Evolutionary conservation across 1,140 invertebrate genomes (phyloP), one percentile per base, ranked within the genome.

Genomic region (Portunus trituberculatus): DNA sequence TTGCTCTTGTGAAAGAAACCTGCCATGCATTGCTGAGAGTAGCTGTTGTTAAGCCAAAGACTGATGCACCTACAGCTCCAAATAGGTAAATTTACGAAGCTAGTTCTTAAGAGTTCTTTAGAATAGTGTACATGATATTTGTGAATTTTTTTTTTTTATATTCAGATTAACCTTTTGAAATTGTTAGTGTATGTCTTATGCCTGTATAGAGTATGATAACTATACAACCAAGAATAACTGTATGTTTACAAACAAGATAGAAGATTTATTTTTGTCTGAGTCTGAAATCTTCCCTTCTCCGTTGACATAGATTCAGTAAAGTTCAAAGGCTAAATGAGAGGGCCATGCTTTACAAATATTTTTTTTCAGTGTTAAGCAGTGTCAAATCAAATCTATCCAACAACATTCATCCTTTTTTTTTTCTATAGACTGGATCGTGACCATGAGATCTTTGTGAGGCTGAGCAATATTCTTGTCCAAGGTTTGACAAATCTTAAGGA

Each of bases 11-110:
- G 10, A 97, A 97, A 91, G 97, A 98, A 88, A 97, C 97, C 0
- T 98, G 98, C 96, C 97, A 97, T 96, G 97, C 97, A 91, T 96
- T 98, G 0, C 91, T 97, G 0, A 97, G 97, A 96, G 97, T 98
- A 59, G 96, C 96, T 20, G 59, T 97, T 96, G 96, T 96, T 96
- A 96, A 96, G 96, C 52, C 92, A 94, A 96, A 96, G 32, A 95
- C 96, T 8, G 96, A 97, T 91, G 93, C 93, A 39, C 76, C 95
- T 4, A 95, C 94, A 31, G 84, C 96, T 6, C 96, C 96, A 45
- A 82, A 95, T 16, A 96, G 96, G 96, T 96, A 92, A 32, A 83
- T 46, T 46, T 12, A 76, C n/a, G 2, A 76, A 7, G 67, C 67
- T 76, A 20, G 16, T 59, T 59, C 16, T 59, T 59, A 59, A 59